Conservation (phyloP, 1,140 invertebrate species). For the Camponotus floridanus region DNA sequence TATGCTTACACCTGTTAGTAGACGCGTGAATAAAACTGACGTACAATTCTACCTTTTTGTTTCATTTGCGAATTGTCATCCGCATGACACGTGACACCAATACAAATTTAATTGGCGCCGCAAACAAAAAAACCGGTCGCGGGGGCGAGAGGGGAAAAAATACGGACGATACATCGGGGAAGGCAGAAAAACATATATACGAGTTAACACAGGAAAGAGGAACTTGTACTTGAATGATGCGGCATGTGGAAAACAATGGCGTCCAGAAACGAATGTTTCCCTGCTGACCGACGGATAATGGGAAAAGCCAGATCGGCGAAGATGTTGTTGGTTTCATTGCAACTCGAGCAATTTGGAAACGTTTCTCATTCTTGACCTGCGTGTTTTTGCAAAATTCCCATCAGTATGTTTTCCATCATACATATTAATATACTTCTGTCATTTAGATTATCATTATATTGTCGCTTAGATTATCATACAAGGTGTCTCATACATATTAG, state of each 20-base stretch:
- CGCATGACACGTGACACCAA: constrained; percentile 58
- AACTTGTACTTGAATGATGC: constrained; percentile 29
- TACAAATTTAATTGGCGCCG: constrained; percentile 59
- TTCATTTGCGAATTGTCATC: constrained; percentile 57
- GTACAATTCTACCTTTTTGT: constrained; percentile 53
- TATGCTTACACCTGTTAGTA: constrained; percentile 40
- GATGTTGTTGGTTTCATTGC: neutral
- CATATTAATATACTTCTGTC: neutral
- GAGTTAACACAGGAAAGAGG: neutral
- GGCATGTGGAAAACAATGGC: constrained; percentile 16
- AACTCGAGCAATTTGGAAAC: constrained; percentile 9
- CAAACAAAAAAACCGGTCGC: constrained; percentile 47
- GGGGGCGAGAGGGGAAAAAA: constrained; percentile 29
- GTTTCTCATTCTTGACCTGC: neutral
- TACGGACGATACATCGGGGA: constrained; percentile 1
- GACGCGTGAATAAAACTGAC: constrained; percentile 43
- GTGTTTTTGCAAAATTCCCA: neutral
- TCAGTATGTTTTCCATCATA: neutral
- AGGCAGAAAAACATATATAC: constrained; percentile 18
- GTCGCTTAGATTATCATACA: neutral
- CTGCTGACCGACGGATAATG: constrained; percentile 44
- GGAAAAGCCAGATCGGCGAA: constrained; percentile 27
- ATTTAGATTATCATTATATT: neutral
- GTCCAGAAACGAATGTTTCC: constrained; percentile 44
- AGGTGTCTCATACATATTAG: neutral